A percentile compares a stretch with the other conserved stretches of the same genome.
These are phyloP conservation scores for Sebastes reedi DNA, from an alignment of 2,797 vertebrate species.

Conservation along the genomic window DNA sequence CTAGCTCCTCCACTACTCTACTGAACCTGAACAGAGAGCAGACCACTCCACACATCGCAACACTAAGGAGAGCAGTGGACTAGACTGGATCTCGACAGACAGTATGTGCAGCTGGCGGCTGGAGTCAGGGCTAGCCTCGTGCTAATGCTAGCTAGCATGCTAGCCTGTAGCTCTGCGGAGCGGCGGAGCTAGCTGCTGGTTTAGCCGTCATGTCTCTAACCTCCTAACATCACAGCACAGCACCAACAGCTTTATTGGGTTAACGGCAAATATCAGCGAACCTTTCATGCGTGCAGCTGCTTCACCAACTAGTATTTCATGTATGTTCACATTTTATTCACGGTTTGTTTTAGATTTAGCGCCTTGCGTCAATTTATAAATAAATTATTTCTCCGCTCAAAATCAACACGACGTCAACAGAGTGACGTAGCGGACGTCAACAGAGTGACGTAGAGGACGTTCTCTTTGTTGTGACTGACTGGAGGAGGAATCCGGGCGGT, in stretches of 20 bases:
- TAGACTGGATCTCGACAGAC: neutral
- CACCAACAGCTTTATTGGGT: slow-evolving; percentile 51
- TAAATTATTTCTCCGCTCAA: slow-evolving; percentile 81
- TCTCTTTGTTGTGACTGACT: slow-evolving; percentile 31
- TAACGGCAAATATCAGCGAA: slow-evolving; percentile 63
- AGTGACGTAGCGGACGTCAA: slow-evolving; percentile 57
- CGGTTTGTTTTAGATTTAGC: slow-evolving; percentile 85
- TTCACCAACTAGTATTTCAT: slow-evolving; percentile 61
- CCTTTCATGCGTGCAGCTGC: slow-evolving; percentile 73
- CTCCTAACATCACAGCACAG: too few species aligned
- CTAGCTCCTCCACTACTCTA: neutral
- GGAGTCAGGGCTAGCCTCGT: slow-evolving; percentile 22
- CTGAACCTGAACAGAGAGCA: neutral
- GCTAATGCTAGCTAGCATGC: slow-evolving; percentile 29
- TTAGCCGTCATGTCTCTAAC: too few species aligned
- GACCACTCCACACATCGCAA: neutral
- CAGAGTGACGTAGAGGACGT: neutral
- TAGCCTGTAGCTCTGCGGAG: slow-evolving; percentile 27
- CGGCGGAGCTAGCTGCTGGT: too few species aligned
- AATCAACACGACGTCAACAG: slow-evolving; percentile 75
- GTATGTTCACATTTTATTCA: slow-evolving; percentile 82
- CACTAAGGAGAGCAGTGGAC: neutral
- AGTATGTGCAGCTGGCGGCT: slow-evolving; percentile 14
- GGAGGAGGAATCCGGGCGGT: neutral
- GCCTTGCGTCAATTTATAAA: slow-evolving; percentile 83